Conservation (phyloP, 2,113 vertebrate species). For the Gnathonemus longibarbis region DNA sequence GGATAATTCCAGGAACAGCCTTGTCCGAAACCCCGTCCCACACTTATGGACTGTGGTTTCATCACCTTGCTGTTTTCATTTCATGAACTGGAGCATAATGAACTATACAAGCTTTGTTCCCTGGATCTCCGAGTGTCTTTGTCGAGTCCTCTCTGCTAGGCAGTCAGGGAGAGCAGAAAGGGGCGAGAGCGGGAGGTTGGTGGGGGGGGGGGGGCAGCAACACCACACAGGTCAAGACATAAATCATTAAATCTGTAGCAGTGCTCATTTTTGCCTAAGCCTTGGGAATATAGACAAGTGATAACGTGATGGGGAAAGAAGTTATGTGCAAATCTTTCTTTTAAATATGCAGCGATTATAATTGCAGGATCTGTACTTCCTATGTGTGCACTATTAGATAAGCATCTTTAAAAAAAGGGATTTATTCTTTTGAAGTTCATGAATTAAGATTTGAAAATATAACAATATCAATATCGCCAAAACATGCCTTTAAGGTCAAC, state of each 20-base stretch:
- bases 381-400: not conserved
- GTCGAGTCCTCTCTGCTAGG: not conserved
- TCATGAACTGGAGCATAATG: not conserved
- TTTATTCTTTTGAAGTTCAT: not conserved
- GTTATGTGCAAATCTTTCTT: not conserved
- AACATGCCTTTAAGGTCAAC: not conserved
- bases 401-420: not conserved
- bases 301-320: not conserved
- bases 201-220: not conserved
- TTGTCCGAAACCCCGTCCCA: not conserved
- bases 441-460: not conserved
- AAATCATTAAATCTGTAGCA: not conserved
- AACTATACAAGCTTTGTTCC: not conserved
- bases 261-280: not conserved
- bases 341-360: not conserved
- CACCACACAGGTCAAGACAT: not conserved
- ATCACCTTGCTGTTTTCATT: not conserved
- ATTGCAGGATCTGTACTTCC: not conserved
- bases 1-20: not conserved
- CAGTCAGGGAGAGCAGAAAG: not conserved
- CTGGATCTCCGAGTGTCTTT: not conserved
- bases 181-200: not conserved
- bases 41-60: not conserved
- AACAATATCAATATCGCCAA: not conserved
- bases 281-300: not conserved